These are phyloP conservation scores for Agonopterix subpropinquella DNA, from an alignment of 2,888 invertebrate genomes.

Conservation along the genomic window DNA sequence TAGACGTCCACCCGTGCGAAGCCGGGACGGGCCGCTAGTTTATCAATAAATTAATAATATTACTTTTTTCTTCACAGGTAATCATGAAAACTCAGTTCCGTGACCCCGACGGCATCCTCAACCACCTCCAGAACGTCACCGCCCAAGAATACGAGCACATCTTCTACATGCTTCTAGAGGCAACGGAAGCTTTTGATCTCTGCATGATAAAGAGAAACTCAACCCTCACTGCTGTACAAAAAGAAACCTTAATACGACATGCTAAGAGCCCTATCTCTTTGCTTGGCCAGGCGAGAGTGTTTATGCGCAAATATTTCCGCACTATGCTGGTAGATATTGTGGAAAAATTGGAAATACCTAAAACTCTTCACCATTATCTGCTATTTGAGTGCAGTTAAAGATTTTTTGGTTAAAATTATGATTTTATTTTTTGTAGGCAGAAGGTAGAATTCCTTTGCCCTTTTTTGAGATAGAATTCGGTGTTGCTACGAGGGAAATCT, in stretches of 20 bases:
- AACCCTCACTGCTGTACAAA: constrained; percentile 79
- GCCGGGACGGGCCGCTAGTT: too few relatives aligned
- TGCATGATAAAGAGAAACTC: constrained; percentile 86
- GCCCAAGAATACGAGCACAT: constrained; percentile 65
- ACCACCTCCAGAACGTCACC: constrained; percentile 82
- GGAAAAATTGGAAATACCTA: constrained; percentile 78
- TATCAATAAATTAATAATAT: not conserved
- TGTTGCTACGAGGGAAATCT: constrained; percentile 21
- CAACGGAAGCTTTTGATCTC: constrained; percentile 85
- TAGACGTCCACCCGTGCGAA: too few relatives aligned
- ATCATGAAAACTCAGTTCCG: constrained; percentile 89
- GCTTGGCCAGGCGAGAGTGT: constrained; percentile 78
- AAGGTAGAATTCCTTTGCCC: constrained; percentile 19
- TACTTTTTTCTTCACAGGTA: constrained; percentile 59
- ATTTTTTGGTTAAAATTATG: constrained; percentile 13
- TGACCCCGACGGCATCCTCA: constrained; percentile 88
- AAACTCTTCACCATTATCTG: constrained; percentile 79
- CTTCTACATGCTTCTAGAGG: constrained; percentile 81
- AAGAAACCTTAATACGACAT: constrained; percentile 77
- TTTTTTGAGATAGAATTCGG: constrained; percentile 15
- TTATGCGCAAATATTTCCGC: constrained; percentile 75
- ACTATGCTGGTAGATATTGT: constrained; percentile 73
- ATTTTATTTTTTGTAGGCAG: constrained; percentile 23
- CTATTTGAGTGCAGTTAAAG: constrained; percentile 79
- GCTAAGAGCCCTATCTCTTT: constrained; percentile 81